Evolutionary conservation across 2,113 vertebrate genomes (phyloP).

Genomic region (Hipposideros armiger): DNA sequence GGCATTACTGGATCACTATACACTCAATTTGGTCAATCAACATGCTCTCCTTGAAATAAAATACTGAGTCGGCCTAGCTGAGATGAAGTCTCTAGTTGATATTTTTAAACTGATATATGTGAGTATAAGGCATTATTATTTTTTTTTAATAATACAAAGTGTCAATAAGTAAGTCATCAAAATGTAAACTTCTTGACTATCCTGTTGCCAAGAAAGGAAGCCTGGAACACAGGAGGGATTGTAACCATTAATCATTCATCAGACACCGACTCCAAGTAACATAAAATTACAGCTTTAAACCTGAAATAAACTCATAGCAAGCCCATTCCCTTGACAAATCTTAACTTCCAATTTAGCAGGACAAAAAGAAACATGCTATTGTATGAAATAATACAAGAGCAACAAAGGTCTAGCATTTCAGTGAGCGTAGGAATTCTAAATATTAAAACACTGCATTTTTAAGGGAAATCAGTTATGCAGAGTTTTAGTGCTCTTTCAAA

Average conservation of each 20-base stretch:
- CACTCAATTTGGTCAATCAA: slow-evolving; percentile 43
- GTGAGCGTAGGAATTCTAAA: not conserved
- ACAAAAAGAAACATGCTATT: slow-evolving; percentile 41
- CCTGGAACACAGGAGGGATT: slow-evolving; percentile 40
- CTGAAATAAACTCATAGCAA: not conserved
- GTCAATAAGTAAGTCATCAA: slow-evolving; percentile 53
- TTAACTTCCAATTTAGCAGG: slow-evolving; percentile 21
- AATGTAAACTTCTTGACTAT: slow-evolving; percentile 64
- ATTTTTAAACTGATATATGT: not conserved
- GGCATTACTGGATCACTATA: not conserved
- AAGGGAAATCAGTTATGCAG: not conserved
- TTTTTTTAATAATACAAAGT: slow-evolving; percentile 60
- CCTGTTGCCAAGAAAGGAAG: slow-evolving; percentile 63
- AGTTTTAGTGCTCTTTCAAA: not conserved
- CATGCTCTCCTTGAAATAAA: slow-evolving; percentile 24
- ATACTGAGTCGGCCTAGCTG: not conserved
- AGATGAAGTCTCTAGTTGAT: not conserved
- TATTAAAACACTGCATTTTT: slow-evolving; percentile 19
- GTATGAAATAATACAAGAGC: not conserved
- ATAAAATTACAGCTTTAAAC: slow-evolving; percentile 47
- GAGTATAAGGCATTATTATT: not conserved
- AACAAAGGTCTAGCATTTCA: not conserved
- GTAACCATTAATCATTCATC: slow-evolving; percentile 62
- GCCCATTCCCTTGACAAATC: slow-evolving; percentile 35
- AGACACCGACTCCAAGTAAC: slow-evolving; percentile 43